Evolutionary conservation across 64 coral and sea anemone genomes (phyloP).

Genomic region (Porites lutea): DNA sequence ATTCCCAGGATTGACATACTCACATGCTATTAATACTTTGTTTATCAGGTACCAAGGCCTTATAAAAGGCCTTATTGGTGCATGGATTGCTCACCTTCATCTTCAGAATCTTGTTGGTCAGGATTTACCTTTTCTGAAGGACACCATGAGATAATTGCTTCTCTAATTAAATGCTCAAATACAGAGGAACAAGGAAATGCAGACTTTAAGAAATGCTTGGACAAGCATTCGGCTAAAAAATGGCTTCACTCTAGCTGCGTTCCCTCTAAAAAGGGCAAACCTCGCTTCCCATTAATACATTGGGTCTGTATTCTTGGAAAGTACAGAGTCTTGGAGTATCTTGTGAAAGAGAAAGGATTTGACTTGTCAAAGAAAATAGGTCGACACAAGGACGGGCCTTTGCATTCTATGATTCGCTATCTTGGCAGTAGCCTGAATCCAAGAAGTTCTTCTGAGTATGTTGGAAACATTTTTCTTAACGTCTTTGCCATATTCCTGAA

Average conservation of each 20-base stretch:
- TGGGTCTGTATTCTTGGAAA: constrained; percentile 30
- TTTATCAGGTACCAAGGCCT: background rate
- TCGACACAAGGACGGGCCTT: constrained; percentile 2
- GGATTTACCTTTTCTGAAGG: background rate
- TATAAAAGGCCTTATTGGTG: background rate
- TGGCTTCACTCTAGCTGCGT: constrained; percentile 1
- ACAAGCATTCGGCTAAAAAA: background rate
- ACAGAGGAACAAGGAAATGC: background rate
- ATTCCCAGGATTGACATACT: too few species aligned
- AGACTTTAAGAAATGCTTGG: constrained; percentile 11
- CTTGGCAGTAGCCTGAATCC: background rate
- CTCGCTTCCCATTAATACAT: constrained; percentile 4
- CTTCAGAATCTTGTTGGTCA: background rate
- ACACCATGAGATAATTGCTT: background rate
- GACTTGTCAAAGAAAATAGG: background rate
- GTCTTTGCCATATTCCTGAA: constrained; percentile 18
- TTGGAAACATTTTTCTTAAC: background rate
- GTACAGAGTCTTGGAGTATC: constrained; percentile 26
- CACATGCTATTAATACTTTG: background rate
- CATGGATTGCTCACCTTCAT: background rate
- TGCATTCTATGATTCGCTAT: constrained; percentile 14
- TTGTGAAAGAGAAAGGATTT: constrained; percentile 12
- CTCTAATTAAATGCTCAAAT: constrained; percentile 30
- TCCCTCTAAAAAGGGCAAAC: background rate
- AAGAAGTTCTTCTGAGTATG: background rate